Conservation (phyloP, 2,797 vertebrate genomes). For the Eptatretus atami region DNA sequence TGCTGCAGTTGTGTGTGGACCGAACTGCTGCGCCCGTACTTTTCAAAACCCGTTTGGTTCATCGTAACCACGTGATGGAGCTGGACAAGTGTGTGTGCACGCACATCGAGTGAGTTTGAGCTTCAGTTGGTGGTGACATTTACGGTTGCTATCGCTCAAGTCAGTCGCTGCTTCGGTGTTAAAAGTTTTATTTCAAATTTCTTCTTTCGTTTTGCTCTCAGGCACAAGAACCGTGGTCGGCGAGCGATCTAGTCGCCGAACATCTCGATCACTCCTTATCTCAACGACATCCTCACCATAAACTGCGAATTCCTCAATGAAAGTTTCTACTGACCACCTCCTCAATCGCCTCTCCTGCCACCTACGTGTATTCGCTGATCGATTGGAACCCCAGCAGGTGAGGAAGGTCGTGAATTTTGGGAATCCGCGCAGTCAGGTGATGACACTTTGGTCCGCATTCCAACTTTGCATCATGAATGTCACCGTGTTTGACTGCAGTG, state of each 20-base stretch:
- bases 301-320: slow-evolving; percentile 94
- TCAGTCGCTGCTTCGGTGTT: no score
- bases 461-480: not conserved
- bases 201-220: slow-evolving; percentile 11
- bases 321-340: slow-evolving; percentile 73
- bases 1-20: slow-evolving; percentile 89
- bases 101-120: slow-evolving; percentile 62
- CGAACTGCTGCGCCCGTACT: slow-evolving; percentile 91
- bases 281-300: slow-evolving; percentile 93
- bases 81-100: slow-evolving; percentile 92
- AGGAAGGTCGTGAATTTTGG: not conserved
- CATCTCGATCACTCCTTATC: slow-evolving; percentile 95
- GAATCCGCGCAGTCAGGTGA: no score
- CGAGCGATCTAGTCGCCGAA: slow-evolving; percentile 66
- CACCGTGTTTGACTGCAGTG: no score
- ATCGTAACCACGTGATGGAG: slow-evolving; percentile 87
- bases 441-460: no score
- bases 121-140: not conserved
- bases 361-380: slow-evolving; percentile 69
- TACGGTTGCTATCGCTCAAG: not conserved
- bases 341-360: slow-evolving; percentile 73
- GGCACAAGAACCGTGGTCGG: slow-evolving; percentile 69
- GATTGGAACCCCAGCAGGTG: slow-evolving; percentile 21
- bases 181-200: not conserved
- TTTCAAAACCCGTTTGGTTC: slow-evolving; percentile 97